Conservation (phyloP, 1,140 invertebrate species). For the Neodiprion pinetum region DNA sequence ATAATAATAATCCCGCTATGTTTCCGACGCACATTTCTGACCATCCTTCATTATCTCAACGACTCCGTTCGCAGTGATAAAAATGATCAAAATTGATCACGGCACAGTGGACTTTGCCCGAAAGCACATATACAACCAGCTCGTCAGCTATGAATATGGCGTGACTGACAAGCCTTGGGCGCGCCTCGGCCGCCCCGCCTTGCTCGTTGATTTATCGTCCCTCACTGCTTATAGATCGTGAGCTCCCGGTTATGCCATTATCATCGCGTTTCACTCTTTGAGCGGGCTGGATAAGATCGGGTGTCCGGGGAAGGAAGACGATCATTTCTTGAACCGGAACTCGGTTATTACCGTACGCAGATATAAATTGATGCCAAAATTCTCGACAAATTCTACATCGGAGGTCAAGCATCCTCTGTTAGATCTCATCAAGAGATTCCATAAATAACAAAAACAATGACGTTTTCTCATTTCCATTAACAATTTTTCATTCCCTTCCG, state of each 20-base stretch:
- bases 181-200: constrained; percentile 26
- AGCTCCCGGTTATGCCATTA: constrained; percentile 23
- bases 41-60: too few species aligned
- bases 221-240: background rate
- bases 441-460: background rate
- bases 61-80: too few species aligned
- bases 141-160: constrained; percentile 34
- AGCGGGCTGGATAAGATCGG: background rate
- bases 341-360: too few species aligned
- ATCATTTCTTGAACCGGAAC: too few species aligned
- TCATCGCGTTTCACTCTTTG: constrained; percentile 23
- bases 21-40: too few species aligned
- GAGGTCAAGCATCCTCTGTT: too few species aligned
- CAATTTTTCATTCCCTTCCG: too few species aligned
- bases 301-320: background rate
- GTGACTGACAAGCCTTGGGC: constrained; percentile 39
- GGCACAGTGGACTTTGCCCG: too few species aligned
- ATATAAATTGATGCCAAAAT: too few species aligned
- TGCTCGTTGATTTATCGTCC: constrained; percentile 12
- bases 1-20: too few species aligned
- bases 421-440: background rate
- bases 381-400: too few species aligned
- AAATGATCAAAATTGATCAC: too few species aligned
- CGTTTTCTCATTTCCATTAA: background rate
- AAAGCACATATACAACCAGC: background rate